A percentile compares a stretch with the other conserved stretches of the same genome.
phyloP scores from a whole-genome alignment of 2,888 invertebrate genomes.

The Brachynemurus nebulosus region DNA sequence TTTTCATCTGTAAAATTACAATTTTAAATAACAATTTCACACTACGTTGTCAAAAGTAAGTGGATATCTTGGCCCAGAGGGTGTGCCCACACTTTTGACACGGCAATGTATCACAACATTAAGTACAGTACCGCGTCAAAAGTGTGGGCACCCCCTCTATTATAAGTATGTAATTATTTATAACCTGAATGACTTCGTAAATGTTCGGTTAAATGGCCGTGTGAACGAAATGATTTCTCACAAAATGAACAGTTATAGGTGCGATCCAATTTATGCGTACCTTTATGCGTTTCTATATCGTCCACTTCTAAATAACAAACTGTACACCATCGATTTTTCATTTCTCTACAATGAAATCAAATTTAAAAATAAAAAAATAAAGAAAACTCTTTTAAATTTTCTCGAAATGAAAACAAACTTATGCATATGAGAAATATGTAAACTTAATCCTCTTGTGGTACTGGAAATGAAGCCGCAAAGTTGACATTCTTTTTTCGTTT shows the following conservation, averaged over 20 bases:
- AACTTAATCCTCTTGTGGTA: slow-evolving; percentile 21
- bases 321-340: slow-evolving; percentile 24
- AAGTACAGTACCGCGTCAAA: no score
- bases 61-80: no score
- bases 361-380: slow-evolving; percentile 1
- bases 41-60: no score
- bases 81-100: no score
- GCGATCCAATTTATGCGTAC: slow-evolving; percentile 18
- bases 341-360: slow-evolving; percentile 18
- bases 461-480: slow-evolving; percentile 21
- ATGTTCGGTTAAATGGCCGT: slow-evolving; percentile 25
- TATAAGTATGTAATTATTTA: no score
- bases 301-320: slow-evolving; percentile 23
- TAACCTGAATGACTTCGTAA: slow-evolving; percentile 24
- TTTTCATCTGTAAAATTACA: slow-evolving; percentile 18
- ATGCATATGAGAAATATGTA: slow-evolving; percentile 25
- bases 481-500: slow-evolving; percentile 20
- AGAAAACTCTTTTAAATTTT: slow-evolving; percentile 10
- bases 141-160: no score
- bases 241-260: slow-evolving; percentile 24
- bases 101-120: no score
- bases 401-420: no score
- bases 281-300: slow-evolving; percentile 19
- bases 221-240: slow-evolving; percentile 20
- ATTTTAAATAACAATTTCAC: no score